Percentiles rank a stretch among this genome's conserved stretches.
Conservation (phyloP, 2,797 vertebrate species). For the Orientallactaga sibirica region DNA sequence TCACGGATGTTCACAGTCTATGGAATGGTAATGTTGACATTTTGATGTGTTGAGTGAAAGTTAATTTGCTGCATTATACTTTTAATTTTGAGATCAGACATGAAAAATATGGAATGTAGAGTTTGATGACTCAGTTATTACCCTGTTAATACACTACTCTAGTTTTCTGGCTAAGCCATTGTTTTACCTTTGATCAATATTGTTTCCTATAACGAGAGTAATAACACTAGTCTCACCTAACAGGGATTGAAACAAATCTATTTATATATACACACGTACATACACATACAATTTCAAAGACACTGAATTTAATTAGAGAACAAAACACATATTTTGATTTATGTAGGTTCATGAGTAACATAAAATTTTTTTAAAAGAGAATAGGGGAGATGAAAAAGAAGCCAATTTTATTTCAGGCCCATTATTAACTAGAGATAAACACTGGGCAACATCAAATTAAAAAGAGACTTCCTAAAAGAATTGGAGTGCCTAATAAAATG, state of each 20-base stretch:
- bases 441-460: neutral
- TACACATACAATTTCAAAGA: slow-evolving; percentile 3
- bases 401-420: neutral
- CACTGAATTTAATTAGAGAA: slow-evolving; percentile 41
- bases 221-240: neutral
- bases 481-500: neutral
- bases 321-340: neutral
- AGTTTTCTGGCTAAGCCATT: neutral
- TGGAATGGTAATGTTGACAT: neutral
- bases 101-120: neutral
- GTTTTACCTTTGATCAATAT: neutral
- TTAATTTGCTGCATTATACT: neutral
- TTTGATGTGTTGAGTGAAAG: neutral
- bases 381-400: neutral
- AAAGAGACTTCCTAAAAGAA: slow-evolving; percentile 11
- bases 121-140: neutral
- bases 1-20: neutral
- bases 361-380: neutral
- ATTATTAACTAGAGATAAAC: slow-evolving; percentile 57
- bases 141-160: neutral
- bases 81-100: slow-evolving; percentile 16
- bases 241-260: neutral
- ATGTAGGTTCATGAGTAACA: neutral
- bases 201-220: slow-evolving; percentile 8
- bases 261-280: neutral